These are phyloP conservation scores for Archips xylosteana DNA, from an alignment of 2,888 invertebrate genomes.

Conservation along the genomic window DNA sequence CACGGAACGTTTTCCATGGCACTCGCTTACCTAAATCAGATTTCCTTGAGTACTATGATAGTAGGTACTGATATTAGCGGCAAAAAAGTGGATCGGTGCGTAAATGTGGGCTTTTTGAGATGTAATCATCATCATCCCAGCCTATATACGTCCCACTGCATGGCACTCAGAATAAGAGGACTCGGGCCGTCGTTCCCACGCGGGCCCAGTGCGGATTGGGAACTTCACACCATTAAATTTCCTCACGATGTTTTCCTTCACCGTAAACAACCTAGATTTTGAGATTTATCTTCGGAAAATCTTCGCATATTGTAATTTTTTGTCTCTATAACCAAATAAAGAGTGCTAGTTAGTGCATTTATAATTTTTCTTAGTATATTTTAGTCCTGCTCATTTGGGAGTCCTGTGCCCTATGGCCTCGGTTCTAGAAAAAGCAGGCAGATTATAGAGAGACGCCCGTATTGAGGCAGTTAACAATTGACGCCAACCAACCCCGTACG, in stretches of 20 bases:
- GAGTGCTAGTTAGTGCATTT: background rate
- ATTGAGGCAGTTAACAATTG: constrained; percentile 79
- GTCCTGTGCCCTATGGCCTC: constrained; percentile 74
- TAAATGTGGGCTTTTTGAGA: no score
- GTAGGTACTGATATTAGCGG: background rate
- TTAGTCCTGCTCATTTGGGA: constrained; percentile 83
- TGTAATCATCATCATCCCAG: no score
- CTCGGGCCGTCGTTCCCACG: no score
- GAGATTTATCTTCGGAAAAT: no score
- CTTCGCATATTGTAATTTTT: background rate
- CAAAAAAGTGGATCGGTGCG: no score
- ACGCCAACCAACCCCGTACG: constrained; percentile 84
- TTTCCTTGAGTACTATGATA: constrained; percentile 3
- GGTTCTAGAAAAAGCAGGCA: constrained; percentile 84
- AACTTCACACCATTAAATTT: no score
- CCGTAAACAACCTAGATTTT: no score
- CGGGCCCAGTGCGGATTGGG: no score
- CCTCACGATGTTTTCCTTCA: no score
- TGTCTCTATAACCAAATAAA: background rate
- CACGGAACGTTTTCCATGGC: constrained; percentile 9
- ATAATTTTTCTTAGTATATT: background rate
- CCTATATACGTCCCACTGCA: no score
- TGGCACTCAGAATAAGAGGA: no score
- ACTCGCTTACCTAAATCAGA: background rate
- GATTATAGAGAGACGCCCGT: constrained; percentile 82